Conservation (phyloP, 2,797 vertebrate genomes). For the Eulemur coronatus region DNA sequence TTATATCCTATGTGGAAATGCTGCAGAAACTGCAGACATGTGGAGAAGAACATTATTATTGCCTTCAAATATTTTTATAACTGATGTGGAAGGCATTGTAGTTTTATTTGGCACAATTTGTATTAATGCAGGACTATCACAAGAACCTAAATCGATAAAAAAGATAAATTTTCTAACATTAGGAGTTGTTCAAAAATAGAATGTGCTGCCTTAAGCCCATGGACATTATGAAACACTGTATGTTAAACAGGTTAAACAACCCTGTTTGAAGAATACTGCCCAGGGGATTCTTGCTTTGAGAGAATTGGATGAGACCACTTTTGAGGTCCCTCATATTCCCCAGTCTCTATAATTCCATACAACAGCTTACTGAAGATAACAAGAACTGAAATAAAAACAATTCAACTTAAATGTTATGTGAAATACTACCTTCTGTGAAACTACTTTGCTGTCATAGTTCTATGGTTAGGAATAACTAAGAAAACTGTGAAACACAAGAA, state of each 20-base stretch:
- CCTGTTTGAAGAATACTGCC: background rate
- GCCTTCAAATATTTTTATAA: background rate
- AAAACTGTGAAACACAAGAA: background rate
- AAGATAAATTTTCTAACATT: background rate
- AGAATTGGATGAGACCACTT: background rate
- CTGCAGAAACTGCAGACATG: background rate
- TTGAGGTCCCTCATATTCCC: background rate
- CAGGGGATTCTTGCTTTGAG: background rate
- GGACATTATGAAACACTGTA: background rate
- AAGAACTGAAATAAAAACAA: background rate
- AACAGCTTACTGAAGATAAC: background rate
- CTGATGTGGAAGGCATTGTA: background rate
- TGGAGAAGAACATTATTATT: background rate
- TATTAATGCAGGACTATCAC: background rate
- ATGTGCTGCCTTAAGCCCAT: background rate
- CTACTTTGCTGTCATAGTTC: background rate
- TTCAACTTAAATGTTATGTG: background rate
- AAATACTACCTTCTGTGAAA: background rate
- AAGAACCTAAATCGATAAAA: background rate
- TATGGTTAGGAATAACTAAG: background rate
- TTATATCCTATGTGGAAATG: background rate
- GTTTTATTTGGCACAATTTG: background rate
- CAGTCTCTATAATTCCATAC: background rate
- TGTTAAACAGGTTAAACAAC: background rate
- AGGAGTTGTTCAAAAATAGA: constrained; percentile 7